phyloP scores from a whole-genome alignment of 2,888 invertebrate species.

The Eilema sororculum region DNA sequence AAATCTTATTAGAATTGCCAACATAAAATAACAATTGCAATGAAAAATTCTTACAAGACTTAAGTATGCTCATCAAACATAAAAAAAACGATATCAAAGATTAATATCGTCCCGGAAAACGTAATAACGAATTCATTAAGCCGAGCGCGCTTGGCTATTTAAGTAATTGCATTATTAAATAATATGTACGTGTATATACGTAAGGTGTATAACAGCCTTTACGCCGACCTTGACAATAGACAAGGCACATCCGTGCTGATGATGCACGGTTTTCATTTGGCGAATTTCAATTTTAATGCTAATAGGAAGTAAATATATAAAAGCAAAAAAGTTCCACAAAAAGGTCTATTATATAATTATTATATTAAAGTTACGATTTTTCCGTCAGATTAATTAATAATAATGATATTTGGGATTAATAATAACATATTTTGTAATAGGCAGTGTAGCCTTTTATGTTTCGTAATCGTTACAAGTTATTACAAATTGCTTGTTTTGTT shows the following conservation, averaged over 20 bases:
- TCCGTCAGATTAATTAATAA: slow-evolving; percentile 17
- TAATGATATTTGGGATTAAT: slow-evolving; percentile 7
- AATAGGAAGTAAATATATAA: slow-evolving; percentile 15
- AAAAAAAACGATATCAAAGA: slow-evolving; percentile 45
- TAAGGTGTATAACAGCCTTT: slow-evolving; percentile 38
- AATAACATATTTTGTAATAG: background rate
- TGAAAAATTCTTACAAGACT: slow-evolving; percentile 20
- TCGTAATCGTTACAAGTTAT: background rate
- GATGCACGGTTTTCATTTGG: slow-evolving; percentile 51
- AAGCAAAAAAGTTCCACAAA: slow-evolving; percentile 10
- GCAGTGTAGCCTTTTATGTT: slow-evolving; percentile 5
- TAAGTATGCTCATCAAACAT: slow-evolving; percentile 7
- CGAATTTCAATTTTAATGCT: slow-evolving; percentile 33
- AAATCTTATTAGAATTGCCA: slow-evolving; percentile 2
- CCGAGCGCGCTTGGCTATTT: slow-evolving; percentile 65
- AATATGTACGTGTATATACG: slow-evolving; percentile 65
- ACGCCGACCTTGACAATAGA: slow-evolving; percentile 73
- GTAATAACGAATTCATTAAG: slow-evolving; percentile 67
- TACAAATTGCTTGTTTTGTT: background rate
- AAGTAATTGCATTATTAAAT: slow-evolving; percentile 69
- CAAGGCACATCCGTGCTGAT: slow-evolving; percentile 81
- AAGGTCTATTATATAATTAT: background rate
- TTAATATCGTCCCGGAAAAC: slow-evolving; percentile 67
- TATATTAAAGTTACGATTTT: slow-evolving; percentile 14
- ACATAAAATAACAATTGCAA: slow-evolving; percentile 21